Percentiles rank a stretch among this genome's conserved stretches.
Conservation (phyloP, 2,113 vertebrate species). For the Sapayoa aenigma region DNA sequence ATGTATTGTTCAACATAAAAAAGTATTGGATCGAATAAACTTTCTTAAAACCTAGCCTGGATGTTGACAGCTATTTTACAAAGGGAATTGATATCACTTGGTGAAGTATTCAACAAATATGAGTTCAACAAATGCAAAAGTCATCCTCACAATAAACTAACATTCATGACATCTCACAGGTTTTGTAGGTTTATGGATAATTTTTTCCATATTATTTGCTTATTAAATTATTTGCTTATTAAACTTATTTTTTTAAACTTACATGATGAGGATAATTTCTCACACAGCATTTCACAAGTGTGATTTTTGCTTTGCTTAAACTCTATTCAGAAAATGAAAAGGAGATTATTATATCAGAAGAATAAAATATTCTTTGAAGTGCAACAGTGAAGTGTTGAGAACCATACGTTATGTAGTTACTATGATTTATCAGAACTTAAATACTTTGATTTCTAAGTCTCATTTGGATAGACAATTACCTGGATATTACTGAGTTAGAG, state of each 20-base stretch:
- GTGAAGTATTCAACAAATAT: neutral
- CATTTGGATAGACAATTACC: neutral
- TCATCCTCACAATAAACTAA: neutral
- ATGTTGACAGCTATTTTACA: neutral
- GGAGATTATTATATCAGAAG: neutral
- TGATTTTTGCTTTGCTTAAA: neutral
- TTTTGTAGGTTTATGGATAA: neutral
- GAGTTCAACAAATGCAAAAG: neutral
- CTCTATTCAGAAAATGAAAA: neutral
- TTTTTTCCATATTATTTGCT: neutral
- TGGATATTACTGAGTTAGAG: neutral
- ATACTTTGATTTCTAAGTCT: neutral
- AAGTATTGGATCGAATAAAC: neutral
- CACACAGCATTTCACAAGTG: rapidly evolving
- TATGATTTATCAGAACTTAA: neutral
- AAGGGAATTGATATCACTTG: neutral
- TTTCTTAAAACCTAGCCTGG: neutral
- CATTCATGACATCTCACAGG: neutral
- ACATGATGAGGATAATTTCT: neutral
- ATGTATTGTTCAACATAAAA: neutral
- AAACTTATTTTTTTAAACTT: neutral
- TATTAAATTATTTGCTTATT: neutral
- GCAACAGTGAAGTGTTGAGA: neutral
- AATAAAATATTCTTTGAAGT: neutral
- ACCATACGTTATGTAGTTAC: neutral